phyloP scores from a whole-genome alignment of 2,888 invertebrate genomes.

The Troides helena region DNA sequence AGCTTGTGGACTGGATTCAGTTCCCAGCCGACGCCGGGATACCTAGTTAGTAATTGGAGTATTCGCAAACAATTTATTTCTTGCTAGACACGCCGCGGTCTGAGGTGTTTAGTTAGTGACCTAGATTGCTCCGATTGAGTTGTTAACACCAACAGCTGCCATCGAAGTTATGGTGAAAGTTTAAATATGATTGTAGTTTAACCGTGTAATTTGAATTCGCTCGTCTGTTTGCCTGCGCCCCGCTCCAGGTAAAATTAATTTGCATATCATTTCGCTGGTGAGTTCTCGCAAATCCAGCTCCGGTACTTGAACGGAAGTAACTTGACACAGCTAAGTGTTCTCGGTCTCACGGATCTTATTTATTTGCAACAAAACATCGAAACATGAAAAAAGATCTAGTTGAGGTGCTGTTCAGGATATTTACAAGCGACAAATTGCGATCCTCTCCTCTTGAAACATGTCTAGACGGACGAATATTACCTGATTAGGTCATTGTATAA shows the following conservation, averaged over 20 bases:
- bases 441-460: too few species aligned
- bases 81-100: conserved; percentile 8
- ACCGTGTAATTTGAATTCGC: conserved; percentile 14
- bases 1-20: conserved; percentile 4
- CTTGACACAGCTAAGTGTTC: too few species aligned
- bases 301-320: too few species aligned
- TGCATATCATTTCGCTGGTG: conserved; percentile 10
- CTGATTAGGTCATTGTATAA: too few species aligned
- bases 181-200: conserved; percentile 24
- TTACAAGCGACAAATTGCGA: too few species aligned
- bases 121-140: conserved; percentile 24
- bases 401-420: too few species aligned
- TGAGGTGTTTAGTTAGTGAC: conserved; percentile 18
- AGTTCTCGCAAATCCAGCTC: neutral
- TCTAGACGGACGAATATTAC: too few species aligned
- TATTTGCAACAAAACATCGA: too few species aligned
- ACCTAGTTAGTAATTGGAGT: conserved; percentile 15
- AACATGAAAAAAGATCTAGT: too few species aligned
- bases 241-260: conserved; percentile 15
- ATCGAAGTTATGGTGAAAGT: conserved; percentile 27
- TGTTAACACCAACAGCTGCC: conserved; percentile 22
- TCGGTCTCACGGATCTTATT: too few species aligned
- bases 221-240: neutral
- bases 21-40: conserved; percentile 1
- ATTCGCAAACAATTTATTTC: conserved; percentile 23